These are phyloP conservation scores for Delichon dasypus DNA, from an alignment of 2,797 vertebrate genomes.

Conservation along the genomic window DNA sequence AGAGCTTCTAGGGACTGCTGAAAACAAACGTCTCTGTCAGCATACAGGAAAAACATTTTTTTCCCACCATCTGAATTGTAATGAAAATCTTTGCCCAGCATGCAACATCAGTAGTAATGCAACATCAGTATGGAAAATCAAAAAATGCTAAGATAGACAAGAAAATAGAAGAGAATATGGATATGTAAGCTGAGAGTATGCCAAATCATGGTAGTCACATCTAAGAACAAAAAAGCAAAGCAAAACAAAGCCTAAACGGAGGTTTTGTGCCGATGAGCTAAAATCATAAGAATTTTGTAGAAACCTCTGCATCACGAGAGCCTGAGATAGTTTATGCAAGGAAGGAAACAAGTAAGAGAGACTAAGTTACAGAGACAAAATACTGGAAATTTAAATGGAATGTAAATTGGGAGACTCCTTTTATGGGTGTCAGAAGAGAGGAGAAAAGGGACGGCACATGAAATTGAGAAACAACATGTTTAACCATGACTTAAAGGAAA, in stretches of 20 bases:
- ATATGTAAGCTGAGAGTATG: not conserved
- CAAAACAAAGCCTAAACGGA: not conserved
- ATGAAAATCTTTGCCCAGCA: not conserved
- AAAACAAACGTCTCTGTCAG: not conserved
- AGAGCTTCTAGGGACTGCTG: not conserved
- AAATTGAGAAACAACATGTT: not conserved
- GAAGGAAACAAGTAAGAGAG: not conserved
- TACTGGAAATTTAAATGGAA: not conserved
- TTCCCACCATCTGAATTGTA: not conserved
- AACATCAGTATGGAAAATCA: not conserved
- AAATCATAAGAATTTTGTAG: not conserved
- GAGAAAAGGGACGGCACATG: not conserved
- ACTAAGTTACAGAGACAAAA: not conserved
- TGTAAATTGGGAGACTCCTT: not conserved
- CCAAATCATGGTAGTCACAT: not conserved
- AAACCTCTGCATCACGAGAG: not conserved
- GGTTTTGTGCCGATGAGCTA: not conserved
- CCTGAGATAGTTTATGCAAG: not conserved
- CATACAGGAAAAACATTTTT: not conserved
- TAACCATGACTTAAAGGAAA: conserved; percentile 8
- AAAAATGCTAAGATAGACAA: not conserved
- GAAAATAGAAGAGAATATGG: not conserved
- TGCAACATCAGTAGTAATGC: not conserved
- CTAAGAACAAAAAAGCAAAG: conserved; percentile 12
- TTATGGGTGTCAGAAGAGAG: not conserved